Evolutionary conservation across 1,140 invertebrate genomes (phyloP).

Genomic region (roundworm (Caenorhabditis elegans)): WBcel235 BX284603.4:7164501-7165000

Average conservation of each 20-base stretch:
- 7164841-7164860: no score
- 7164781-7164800: not conserved
- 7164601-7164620: slow-evolving; percentile 14
- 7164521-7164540: not conserved
- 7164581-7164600: no score
- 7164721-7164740: not conserved
- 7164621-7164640: slow-evolving; percentile 7
- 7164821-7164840: not conserved
- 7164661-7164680: not conserved
- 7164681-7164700: slow-evolving; percentile 5
- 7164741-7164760: not conserved
- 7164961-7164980: no score
- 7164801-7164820: not conserved
- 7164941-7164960: no score
- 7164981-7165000: no score
- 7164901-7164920: no score
- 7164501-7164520: not conserved
- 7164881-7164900: no score
- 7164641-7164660: not conserved
- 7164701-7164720: not conserved
- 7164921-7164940: no score
- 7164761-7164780: not conserved
- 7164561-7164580: not conserved
- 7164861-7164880: no score
- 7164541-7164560: slow-evolving; percentile 6